Conservation (phyloP, 1,140 invertebrate species). For the Drosophila nigrodunni region DNA sequence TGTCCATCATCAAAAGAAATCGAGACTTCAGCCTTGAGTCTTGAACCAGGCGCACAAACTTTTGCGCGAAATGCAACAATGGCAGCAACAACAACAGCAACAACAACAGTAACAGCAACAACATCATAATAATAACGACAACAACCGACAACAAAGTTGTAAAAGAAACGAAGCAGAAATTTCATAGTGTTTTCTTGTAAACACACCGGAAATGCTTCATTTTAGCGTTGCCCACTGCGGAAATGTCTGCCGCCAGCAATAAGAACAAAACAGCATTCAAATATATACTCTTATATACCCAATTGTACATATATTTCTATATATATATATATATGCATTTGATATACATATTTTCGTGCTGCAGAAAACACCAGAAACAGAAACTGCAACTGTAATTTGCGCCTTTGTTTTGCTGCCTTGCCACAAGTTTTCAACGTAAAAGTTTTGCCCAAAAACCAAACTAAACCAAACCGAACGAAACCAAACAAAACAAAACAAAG, state of each 20-base stretch:
- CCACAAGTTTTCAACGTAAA: slow-evolving; percentile 62
- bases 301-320: slow-evolving; percentile 1
- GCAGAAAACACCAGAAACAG: slow-evolving; percentile 57
- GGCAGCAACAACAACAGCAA: slow-evolving; percentile 59
- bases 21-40: slow-evolving; percentile 61
- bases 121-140: slow-evolving; percentile 44
- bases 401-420: slow-evolving; percentile 74
- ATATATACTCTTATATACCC: slow-evolving; percentile 12
- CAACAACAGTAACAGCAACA: slow-evolving; percentile 51
- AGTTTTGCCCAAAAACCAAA: slow-evolving; percentile 65
- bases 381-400: slow-evolving; percentile 74
- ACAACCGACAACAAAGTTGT: slow-evolving; percentile 41
- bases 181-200: slow-evolving; percentile 56
- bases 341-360: slow-evolving; percentile 26
- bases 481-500: slow-evolving; percentile 24
- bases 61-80: slow-evolving; percentile 66
- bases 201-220: slow-evolving; percentile 78
- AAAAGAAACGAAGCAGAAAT: slow-evolving; percentile 50
- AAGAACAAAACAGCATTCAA: slow-evolving; percentile 29
- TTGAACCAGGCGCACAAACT: slow-evolving; percentile 55
- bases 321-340: slow-evolving; percentile 12
- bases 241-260: slow-evolving; percentile 62
- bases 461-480: background rate
- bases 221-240: slow-evolving; percentile 64
- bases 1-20: slow-evolving; percentile 70